These are phyloP conservation scores for Rhagoletis zephyria DNA, from an alignment of 1,140 invertebrate genomes.

Conservation along the genomic window DNA sequence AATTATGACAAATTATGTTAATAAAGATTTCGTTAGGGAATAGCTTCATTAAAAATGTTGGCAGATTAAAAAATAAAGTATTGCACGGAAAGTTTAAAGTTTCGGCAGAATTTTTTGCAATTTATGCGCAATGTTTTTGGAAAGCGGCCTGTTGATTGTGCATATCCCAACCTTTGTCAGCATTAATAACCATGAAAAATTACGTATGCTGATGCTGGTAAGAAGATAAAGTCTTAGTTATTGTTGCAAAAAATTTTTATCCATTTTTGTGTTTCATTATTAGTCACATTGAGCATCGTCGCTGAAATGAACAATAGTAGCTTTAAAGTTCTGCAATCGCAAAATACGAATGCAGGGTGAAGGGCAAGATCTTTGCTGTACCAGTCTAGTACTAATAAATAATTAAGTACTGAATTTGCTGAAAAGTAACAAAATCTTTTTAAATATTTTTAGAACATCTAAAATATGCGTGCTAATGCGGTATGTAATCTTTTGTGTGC, in stretches of 20 bases:
- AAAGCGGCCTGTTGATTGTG: no score
- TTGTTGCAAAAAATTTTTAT: no score
- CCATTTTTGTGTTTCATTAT: no score
- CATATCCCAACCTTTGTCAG: no score
- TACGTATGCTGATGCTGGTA: not conserved
- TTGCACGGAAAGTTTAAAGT: not conserved
- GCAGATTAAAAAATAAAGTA: not conserved
- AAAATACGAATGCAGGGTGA: no score
- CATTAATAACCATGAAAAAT: not conserved
- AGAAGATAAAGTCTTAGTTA: not conserved
- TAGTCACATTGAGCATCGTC: no score
- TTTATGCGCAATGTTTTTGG: no score
- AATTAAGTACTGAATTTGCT: not conserved
- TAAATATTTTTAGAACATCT: not conserved
- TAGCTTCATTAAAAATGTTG: not conserved
- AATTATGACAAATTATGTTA: constrained; percentile 25
- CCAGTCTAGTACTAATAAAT: not conserved
- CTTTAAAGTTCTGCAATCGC: no score
- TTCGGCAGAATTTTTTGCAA: no score
- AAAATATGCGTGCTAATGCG: not conserved
- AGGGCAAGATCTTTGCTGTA: no score
- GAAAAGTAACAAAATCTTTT: not conserved
- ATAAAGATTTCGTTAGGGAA: not conserved
- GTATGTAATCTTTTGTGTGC: constrained; percentile 5
- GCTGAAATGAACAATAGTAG: no score